These are phyloP conservation scores for Arvicanthis niloticus DNA, from an alignment of 2,113 vertebrate species.

Conservation along the genomic window DNA sequence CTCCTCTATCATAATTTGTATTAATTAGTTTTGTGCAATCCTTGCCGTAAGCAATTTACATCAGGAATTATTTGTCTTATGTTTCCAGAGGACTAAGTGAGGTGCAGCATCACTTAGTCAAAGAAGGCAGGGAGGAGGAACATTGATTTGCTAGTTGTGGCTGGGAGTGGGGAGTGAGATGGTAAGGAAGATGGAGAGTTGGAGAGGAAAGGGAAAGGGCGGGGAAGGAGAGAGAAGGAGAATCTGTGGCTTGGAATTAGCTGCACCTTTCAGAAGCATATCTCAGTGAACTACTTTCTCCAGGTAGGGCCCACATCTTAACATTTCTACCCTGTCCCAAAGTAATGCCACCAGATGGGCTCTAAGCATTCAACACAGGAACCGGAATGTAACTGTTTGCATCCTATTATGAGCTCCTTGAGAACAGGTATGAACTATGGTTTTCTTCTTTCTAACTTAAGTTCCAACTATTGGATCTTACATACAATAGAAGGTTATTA, in stretches of 20 bases:
- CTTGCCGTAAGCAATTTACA: not conserved
- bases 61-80: not conserved
- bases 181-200: no score
- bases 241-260: not conserved
- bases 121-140: not conserved
- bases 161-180: not conserved
- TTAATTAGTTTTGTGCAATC: not conserved
- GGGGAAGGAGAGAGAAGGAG: not conserved
- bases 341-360: not conserved
- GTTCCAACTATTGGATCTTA: not conserved
- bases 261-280: not conserved
- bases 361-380: not conserved
- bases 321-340: not conserved
- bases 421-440: not conserved
- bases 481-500: slow-evolving; percentile 10
- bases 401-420: not conserved
- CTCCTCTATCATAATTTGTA: slow-evolving; percentile 9
- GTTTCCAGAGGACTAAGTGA: not conserved
- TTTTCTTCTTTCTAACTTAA: slow-evolving; percentile 50
- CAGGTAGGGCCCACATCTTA: not conserved
- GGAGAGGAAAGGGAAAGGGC: not conserved
- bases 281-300: not conserved
- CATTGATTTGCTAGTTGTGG: no score
- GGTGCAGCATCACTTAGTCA: not conserved
- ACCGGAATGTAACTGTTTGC: not conserved